Base-by-base conservation (phyloP, 2,888 invertebrate species). In the Eilema sororculum region DNA sequence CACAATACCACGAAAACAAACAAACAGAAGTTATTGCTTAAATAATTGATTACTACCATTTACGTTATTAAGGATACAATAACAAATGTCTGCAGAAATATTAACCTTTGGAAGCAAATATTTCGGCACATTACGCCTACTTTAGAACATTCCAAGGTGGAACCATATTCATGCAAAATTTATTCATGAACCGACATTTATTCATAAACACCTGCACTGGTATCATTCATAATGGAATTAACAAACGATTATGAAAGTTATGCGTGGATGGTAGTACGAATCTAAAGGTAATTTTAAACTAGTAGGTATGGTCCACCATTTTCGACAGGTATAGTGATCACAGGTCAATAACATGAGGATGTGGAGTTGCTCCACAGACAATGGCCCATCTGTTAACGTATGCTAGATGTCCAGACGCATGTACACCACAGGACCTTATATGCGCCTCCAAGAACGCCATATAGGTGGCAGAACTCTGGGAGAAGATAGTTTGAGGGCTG, bases 281-380 rank as follows among this genome's bases (percentile, higher is more conserved):
- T 65, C 69, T 56, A 24, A 37, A 28, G 28, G 66, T 73, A 30
- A 33, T 37, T 28, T 63, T 65, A 69, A 62, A 70, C 58, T 65
- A 56, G 71, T 71, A 72, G 9, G 41, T 41, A 41, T 76, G 60
- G 61, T 59, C 65, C 56, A 70, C 72, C 74, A 72, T 76, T 62
- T 10, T 52, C 13, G 60, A 63, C n/a, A 68, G 57, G 24, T 16
- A 58, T 79, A 72, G 9, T 72, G 71, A 64, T 64, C 46, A 64
- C 65, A 67, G 78, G 78, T 80, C 77, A 80, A 74, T 78, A 80
- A 69, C 78, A 77, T 65, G 28, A n/a, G n/a, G n/a, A n/a, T n/a
- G n/a, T n/a, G n/a, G n/a, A n/a, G n/a, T n/a, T n/a, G n/a, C n/a
- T n/a, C n/a, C n/a, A n/a, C n/a, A n/a, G n/a, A n/a, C n/a, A n/a